A percentile compares a stretch with the other conserved stretches of the same genome.
Conservation (phyloP, 2,797 vertebrate species). For the Macropus fuliginosus region DNA sequence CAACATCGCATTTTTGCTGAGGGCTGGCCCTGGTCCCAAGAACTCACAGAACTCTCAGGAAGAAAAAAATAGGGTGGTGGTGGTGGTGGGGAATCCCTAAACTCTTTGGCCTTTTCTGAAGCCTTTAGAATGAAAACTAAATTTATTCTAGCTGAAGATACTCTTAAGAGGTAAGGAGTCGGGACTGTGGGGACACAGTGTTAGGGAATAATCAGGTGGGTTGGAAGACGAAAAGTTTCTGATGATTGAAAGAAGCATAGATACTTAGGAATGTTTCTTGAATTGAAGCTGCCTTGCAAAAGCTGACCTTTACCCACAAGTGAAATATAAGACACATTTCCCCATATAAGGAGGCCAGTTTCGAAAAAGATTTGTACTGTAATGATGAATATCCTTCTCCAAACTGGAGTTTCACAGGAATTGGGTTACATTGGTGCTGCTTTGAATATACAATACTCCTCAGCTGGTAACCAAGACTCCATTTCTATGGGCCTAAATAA, state of each 20-base stretch:
- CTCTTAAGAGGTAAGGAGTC: background rate
- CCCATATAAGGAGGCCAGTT: constrained; percentile 45
- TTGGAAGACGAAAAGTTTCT: background rate
- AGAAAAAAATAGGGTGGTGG: background rate
- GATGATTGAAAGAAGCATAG: background rate
- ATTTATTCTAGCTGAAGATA: background rate
- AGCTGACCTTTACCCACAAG: constrained; percentile 7
- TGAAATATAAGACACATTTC: constrained; percentile 69
- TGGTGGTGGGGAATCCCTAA: background rate
- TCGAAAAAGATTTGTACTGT: constrained; percentile 44
- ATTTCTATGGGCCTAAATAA: background rate
- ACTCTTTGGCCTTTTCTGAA: background rate
- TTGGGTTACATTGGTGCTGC: constrained; percentile 67
- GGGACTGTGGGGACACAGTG: background rate
- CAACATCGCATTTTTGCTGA: background rate
- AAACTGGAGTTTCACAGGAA: constrained; percentile 70
- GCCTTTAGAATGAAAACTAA: background rate
- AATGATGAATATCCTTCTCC: constrained; percentile 57
- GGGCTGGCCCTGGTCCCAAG: background rate
- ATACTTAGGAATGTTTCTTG: background rate
- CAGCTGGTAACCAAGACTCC: constrained; percentile 46
- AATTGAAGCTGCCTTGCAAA: constrained; percentile 18
- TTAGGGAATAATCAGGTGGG: background rate
- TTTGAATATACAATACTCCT: constrained; percentile 63
- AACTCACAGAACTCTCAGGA: background rate